phyloP scores from a whole-genome alignment of 2,113 vertebrate genomes.

The Centropristis striata region DNA sequence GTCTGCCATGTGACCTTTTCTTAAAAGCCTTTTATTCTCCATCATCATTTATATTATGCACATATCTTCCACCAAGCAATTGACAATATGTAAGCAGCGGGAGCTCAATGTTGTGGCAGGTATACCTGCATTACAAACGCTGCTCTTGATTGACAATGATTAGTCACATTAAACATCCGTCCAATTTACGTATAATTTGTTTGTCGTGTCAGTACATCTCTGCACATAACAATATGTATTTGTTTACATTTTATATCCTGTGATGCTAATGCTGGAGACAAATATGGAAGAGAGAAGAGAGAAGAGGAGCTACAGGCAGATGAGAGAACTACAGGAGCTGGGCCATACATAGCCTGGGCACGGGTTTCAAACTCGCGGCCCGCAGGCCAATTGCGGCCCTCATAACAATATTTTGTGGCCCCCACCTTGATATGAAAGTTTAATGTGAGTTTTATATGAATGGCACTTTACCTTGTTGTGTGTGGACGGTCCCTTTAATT shows the following conservation, averaged over 20 bases:
- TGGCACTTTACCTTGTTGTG: no score
- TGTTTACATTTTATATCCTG: background rate
- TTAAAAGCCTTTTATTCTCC: conserved; percentile 6
- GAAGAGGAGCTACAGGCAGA: background rate
- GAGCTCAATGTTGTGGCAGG: conserved; percentile 13
- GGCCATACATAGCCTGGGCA: conserved; percentile 3
- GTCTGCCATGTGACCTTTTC: conserved; percentile 34
- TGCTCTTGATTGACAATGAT: conserved; percentile 6
- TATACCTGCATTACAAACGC: background rate
- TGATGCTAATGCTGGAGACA: background rate
- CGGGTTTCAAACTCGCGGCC: no score
- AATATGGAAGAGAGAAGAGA: background rate
- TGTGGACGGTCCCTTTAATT: no score
- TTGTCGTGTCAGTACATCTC: background rate
- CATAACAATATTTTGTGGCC: no score
- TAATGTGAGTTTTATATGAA: no score
- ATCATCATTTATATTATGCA: background rate
- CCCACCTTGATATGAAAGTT: no score
- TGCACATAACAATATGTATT: background rate
- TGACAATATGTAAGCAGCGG: conserved; percentile 4
- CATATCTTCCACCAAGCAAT: conserved; percentile 7
- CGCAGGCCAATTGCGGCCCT: no score
- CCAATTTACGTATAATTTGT: background rate
- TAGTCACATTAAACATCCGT: background rate
- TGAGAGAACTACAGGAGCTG: conserved; percentile 1